phyloP scores from a whole-genome alignment of 2,888 invertebrate genomes.

The Chorisops tibialis region DNA sequence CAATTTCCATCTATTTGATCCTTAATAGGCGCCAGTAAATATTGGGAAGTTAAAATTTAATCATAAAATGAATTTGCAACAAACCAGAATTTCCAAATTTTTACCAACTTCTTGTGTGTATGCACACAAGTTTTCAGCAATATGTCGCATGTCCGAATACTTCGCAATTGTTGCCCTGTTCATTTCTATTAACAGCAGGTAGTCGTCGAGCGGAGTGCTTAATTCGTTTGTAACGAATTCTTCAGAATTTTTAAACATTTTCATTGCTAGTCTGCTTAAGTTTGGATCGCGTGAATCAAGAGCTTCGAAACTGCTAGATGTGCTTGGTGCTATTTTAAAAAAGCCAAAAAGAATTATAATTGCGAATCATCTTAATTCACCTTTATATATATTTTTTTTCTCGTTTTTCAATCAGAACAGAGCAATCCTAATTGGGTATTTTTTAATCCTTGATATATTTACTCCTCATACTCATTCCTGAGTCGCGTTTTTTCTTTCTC shows the following conservation, averaged over 20 bases:
- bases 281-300: conserved; percentile 88
- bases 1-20: conserved; percentile 92
- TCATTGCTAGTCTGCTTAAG: conserved; percentile 82
- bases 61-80: no score
- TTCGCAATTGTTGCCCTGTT: conserved; percentile 86
- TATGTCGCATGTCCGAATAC: conserved; percentile 85
- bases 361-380: no score
- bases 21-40: conserved; percentile 67
- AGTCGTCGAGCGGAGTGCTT: conserved; percentile 82
- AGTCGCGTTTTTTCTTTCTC: no score
- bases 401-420: no score
- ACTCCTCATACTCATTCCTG: no score
- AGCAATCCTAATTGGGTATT: no score
- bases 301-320: conserved; percentile 81
- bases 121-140: conserved; percentile 76
- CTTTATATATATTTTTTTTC: no score
- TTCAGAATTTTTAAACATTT: conserved; percentile 88
- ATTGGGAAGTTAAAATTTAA: no score
- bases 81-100: conserved; percentile 67
- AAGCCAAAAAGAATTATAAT: no score
- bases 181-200: conserved; percentile 88
- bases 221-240: conserved; percentile 90
- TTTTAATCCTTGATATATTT: no score
- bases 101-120: conserved; percentile 79
- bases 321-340: no score